Conservation (phyloP, 2,888 invertebrate genomes). For the Scaptomyza tumidula region DNA sequence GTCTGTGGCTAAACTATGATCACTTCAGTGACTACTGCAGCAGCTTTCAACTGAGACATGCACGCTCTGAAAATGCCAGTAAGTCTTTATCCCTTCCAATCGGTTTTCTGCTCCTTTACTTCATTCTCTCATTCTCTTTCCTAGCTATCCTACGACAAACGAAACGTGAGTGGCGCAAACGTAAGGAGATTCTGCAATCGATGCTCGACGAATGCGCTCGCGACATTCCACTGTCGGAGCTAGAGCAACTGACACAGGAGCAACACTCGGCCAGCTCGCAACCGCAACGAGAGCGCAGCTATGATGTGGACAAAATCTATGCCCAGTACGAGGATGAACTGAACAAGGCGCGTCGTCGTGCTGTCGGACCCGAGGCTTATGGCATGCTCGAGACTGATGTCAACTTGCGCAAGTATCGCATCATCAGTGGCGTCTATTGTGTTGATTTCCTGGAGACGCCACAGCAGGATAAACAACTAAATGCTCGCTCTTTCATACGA, state of each 20-base stretch:
- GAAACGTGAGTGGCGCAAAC: constrained; percentile 84
- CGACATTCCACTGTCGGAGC: constrained; percentile 71
- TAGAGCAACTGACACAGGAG: constrained; percentile 74
- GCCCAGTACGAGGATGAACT: constrained; percentile 84
- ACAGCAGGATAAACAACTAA: constrained; percentile 87
- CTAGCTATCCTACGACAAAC: constrained; percentile 82
- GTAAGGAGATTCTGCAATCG: constrained; percentile 83
- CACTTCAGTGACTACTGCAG: constrained; percentile 86
- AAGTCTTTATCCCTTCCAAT: constrained; percentile 5
- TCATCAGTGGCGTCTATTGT: constrained; percentile 91
- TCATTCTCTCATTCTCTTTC: too few relatives aligned
- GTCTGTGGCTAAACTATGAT: constrained; percentile 86
- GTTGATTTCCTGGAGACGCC: constrained; percentile 91
- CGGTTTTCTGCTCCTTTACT: neutral
- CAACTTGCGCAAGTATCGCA: constrained; percentile 90
- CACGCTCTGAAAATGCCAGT: constrained; percentile 75
- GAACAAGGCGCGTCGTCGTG: constrained; percentile 78
- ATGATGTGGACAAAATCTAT: constrained; percentile 84
- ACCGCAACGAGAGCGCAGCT: constrained; percentile 68
- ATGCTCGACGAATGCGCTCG: constrained; percentile 82
- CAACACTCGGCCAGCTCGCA: constrained; percentile 71
- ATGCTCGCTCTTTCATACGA: constrained; percentile 81
- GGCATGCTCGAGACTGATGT: constrained; percentile 87
- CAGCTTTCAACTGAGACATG: constrained; percentile 76
- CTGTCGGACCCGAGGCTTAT: constrained; percentile 81